These are phyloP conservation scores for Chaetodon trifasciatus DNA, from an alignment of 2,797 vertebrate genomes.

Conservation along the genomic window DNA sequence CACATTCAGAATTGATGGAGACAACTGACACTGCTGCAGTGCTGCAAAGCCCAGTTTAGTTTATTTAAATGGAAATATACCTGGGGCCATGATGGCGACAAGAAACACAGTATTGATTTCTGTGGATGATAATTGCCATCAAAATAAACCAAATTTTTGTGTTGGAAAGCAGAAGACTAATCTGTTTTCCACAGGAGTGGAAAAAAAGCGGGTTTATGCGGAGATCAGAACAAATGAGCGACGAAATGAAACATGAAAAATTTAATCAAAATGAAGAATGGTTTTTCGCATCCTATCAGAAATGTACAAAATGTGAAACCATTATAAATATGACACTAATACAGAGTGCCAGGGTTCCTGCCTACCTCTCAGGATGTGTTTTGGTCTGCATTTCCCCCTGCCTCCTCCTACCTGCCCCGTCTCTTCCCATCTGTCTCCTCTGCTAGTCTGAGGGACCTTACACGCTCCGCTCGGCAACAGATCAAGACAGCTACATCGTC, in stretches of 20 bases:
- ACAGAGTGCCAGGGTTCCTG: slow-evolving; percentile 35
- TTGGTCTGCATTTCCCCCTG: slow-evolving; percentile 46
- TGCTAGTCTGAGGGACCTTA: slow-evolving; percentile 60
- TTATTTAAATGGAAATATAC: slow-evolving; percentile 38
- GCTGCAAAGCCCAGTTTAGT: slow-evolving; percentile 39
- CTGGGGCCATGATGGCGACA: slow-evolving; percentile 4
- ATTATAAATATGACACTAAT: slow-evolving; percentile 45
- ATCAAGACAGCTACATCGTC: slow-evolving; percentile 72
- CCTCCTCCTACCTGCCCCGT: slow-evolving; percentile 66
- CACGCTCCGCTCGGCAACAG: slow-evolving; percentile 62
- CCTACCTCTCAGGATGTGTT: slow-evolving; percentile 52
- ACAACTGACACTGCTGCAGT: slow-evolving; percentile 34
- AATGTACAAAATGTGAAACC: slow-evolving; percentile 24
- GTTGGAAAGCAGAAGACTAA: slow-evolving; percentile 18
- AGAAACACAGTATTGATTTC: slow-evolving; percentile 36
- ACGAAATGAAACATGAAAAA: slow-evolving; percentile 27
- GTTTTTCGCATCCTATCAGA: slow-evolving; percentile 20
- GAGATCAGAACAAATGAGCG: slow-evolving; percentile 16
- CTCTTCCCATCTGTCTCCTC: slow-evolving; percentile 69
- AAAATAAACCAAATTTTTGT: slow-evolving; percentile 41
- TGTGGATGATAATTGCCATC: slow-evolving; percentile 27
- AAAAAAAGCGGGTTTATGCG: slow-evolving; percentile 3
- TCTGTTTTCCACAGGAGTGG: slow-evolving; percentile 19
- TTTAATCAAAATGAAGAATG: slow-evolving; percentile 17
- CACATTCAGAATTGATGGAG: slow-evolving; percentile 48